These are phyloP conservation scores for Varecia variegata DNA, from an alignment of 2,797 vertebrate species.

Conservation along the genomic window DNA sequence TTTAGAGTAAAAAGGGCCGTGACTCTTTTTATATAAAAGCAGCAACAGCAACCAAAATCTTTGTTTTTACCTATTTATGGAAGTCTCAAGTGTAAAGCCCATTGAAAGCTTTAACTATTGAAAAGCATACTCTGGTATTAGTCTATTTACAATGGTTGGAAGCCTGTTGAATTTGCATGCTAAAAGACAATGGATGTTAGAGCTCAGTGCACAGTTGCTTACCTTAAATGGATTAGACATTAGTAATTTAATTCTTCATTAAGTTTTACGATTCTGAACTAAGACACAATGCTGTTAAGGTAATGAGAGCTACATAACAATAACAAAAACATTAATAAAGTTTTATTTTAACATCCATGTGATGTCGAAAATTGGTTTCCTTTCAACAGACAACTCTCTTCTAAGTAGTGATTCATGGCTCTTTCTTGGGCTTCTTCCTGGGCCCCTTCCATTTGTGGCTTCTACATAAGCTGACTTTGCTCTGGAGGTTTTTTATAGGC, in stretches of 20 bases:
- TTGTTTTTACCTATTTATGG: slow-evolving; percentile 23
- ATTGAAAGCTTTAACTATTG: neutral
- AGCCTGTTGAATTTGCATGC: neutral
- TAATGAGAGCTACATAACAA: neutral
- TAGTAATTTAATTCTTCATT: slow-evolving; percentile 7
- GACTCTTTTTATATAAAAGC: neutral
- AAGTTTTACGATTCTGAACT: neutral
- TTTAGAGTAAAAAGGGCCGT: neutral
- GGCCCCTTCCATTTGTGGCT: neutral
- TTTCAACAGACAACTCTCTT: neutral
- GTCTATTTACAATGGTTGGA: neutral
- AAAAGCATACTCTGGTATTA: neutral
- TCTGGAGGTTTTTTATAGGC: neutral
- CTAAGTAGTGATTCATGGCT: neutral
- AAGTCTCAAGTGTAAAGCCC: neutral
- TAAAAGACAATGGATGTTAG: neutral
- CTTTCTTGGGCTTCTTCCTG: neutral
- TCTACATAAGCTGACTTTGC: neutral
- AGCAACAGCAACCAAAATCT: neutral
- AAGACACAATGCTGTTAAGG: slow-evolving; percentile 20
- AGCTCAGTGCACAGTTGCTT: neutral
- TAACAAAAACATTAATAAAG: neutral
- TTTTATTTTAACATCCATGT: neutral
- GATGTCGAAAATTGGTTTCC: neutral
- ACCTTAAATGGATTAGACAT: neutral